These are phyloP conservation scores for Bradypodion ventrale DNA, from an alignment of 2,797 vertebrate species.

Conservation along the genomic window DNA sequence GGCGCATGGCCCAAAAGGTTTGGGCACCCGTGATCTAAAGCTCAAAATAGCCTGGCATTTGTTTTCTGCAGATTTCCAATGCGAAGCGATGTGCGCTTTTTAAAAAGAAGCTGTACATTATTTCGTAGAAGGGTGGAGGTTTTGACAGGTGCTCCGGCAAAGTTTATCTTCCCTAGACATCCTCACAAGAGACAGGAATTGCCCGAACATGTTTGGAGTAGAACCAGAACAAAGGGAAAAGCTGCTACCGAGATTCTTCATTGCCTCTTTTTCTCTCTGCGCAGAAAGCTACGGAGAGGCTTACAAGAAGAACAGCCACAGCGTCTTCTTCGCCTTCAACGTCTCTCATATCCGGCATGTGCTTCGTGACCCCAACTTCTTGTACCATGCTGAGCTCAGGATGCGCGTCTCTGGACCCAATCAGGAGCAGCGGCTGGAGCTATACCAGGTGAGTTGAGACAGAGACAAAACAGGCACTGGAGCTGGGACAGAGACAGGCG, in stretches of 20 bases:
- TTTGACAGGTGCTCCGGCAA: not conserved
- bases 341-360: slow-evolving; percentile 70
- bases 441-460: slow-evolving; percentile 75
- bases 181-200: not conserved
- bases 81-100: not conserved
- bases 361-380: slow-evolving; percentile 65
- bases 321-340: slow-evolving; percentile 77
- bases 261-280: not conserved
- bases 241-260: too few species aligned
- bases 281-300: slow-evolving; percentile 35
- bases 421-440: slow-evolving; percentile 78
- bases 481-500: too few species aligned
- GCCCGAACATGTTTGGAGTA: not conserved
- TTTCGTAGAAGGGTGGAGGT: not conserved
- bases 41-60: too few species aligned
- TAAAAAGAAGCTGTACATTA: not conserved
- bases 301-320: slow-evolving; percentile 27
- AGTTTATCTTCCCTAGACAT: not conserved
- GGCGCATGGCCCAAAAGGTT: too few species aligned
- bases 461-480: too few species aligned
- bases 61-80: not conserved
- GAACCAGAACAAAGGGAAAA: not conserved
- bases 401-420: slow-evolving; percentile 63
- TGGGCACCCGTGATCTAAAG: too few species aligned
- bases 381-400: slow-evolving; percentile 85